Evolutionary conservation across 2,113 vertebrate species (phyloP).

Genomic region (Acrocephalus kingi): DNA sequence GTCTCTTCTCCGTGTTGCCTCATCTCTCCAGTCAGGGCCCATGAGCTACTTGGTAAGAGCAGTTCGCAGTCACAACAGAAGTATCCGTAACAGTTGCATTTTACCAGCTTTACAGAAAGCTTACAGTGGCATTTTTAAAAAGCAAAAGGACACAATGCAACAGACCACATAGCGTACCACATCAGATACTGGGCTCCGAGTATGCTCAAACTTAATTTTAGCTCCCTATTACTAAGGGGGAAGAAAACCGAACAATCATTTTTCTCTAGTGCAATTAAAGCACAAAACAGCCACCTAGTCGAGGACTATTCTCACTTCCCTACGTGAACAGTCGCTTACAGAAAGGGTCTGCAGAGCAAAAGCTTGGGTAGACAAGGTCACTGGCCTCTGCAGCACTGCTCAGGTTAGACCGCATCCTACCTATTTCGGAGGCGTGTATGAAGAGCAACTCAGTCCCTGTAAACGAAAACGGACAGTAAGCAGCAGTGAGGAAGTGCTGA

Average conservation of each 20-base stretch:
- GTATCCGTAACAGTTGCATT: not conserved
- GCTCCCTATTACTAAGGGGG: not conserved
- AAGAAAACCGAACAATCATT: not conserved
- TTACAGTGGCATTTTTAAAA: not conserved
- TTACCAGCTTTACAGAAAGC: not conserved
- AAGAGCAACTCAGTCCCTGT: not conserved
- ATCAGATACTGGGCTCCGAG: not conserved
- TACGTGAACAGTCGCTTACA: accelerated
- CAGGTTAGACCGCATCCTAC: not conserved
- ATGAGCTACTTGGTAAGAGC: not conserved
- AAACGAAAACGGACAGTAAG: not conserved
- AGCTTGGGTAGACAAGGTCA: not conserved
- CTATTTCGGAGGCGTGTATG: not conserved
- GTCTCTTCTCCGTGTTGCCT: not conserved
- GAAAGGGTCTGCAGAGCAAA: not conserved
- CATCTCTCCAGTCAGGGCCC: not conserved
- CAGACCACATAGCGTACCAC: accelerated
- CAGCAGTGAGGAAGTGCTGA: not conserved
- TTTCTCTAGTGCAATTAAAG: not conserved
- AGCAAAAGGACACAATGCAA: not conserved
- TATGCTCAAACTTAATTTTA: not conserved
- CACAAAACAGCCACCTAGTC: not conserved
- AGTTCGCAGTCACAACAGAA: not conserved
- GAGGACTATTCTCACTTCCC: not conserved
- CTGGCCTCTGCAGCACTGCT: accelerated